Percentiles rank a stretch among this genome's conserved stretches.
phyloP scores from a whole-genome alignment of 2,888 invertebrate species.

The Anarsia innoxiella region DNA sequence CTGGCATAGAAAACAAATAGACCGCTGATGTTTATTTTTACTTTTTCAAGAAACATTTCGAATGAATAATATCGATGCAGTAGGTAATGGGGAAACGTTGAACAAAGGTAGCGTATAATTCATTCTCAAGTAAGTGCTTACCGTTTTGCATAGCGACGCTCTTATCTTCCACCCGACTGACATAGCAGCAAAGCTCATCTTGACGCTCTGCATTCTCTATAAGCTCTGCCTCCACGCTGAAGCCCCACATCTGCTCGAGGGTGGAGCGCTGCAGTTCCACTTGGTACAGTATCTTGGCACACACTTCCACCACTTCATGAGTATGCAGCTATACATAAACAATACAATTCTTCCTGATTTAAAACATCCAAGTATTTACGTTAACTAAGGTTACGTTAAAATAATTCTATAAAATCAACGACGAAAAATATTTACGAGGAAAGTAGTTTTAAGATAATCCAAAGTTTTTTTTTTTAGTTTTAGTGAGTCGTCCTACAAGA shows the following conservation, averaged over 20 bases:
- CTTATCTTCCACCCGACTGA: slow-evolving; percentile 95
- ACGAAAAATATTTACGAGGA: no score
- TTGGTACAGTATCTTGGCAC: slow-evolving; percentile 97
- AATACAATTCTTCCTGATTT: no score
- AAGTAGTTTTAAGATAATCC: no score
- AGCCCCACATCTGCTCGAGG: slow-evolving; percentile 97
- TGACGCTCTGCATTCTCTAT: slow-evolving; percentile 97
- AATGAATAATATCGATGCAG: no score
- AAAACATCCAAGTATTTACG: no score
- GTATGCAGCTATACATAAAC: slow-evolving; percentile 85
- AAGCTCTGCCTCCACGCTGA: slow-evolving; percentile 97
- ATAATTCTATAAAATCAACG: no score
- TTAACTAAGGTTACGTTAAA: no score
- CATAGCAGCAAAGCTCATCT: slow-evolving; percentile 97
- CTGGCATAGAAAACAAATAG: slow-evolving; percentile 74
- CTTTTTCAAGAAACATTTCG: no score
- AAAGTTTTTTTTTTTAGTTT: no score
- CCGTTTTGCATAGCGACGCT: slow-evolving; percentile 98
- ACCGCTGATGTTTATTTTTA: slow-evolving; percentile 39
- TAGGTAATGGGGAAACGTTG: slow-evolving; percentile 2
- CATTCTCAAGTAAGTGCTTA: slow-evolving; percentile 56
- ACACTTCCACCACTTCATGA: slow-evolving; percentile 96
- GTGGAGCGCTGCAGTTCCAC: slow-evolving; percentile 93
- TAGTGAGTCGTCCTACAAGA: slow-evolving; percentile 3
- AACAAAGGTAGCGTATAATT: slow-evolving; percentile 4